Evolutionary conservation across 2,888 invertebrate genomes (phyloP).

Genomic region (Callosobruchus maculatus): DNA sequence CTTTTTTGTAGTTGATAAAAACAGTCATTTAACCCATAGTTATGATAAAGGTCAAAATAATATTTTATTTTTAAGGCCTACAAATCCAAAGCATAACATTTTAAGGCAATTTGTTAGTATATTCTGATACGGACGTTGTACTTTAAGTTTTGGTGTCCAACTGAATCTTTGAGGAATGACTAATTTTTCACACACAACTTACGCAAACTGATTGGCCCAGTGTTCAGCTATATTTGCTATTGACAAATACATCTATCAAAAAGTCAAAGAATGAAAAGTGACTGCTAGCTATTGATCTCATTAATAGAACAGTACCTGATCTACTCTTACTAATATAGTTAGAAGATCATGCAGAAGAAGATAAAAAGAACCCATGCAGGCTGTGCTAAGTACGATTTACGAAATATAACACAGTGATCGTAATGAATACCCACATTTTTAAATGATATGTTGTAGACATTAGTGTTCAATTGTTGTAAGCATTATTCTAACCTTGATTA

Average conservation of each 20-base stretch:
- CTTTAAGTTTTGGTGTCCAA: neutral
- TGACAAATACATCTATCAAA: neutral
- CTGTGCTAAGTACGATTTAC: neutral
- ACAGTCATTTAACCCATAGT: no score
- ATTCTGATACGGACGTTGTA: neutral
- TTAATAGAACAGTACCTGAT: slow-evolving; percentile 47
- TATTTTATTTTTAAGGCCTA: no score
- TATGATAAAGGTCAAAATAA: no score
- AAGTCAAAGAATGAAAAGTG: slow-evolving; percentile 8
- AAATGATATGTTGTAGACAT: no score
- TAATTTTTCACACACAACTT: neutral
- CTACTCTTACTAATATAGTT: neutral
- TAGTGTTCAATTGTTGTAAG: no score
- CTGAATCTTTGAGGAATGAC: neutral
- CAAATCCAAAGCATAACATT: no score
- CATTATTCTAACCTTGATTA: no score
- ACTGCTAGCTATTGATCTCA: slow-evolving; percentile 31
- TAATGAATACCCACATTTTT: neutral
- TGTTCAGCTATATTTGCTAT: neutral
- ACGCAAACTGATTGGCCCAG: neutral
- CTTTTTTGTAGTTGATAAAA: no score
- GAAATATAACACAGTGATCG: neutral
- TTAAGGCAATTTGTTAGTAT: neutral
- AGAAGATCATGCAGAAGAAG: slow-evolving; percentile 25
- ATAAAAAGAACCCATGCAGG: neutral